phyloP scores from a whole-genome alignment of 2,797 vertebrate species.

The Xenentodon cancila region DNA sequence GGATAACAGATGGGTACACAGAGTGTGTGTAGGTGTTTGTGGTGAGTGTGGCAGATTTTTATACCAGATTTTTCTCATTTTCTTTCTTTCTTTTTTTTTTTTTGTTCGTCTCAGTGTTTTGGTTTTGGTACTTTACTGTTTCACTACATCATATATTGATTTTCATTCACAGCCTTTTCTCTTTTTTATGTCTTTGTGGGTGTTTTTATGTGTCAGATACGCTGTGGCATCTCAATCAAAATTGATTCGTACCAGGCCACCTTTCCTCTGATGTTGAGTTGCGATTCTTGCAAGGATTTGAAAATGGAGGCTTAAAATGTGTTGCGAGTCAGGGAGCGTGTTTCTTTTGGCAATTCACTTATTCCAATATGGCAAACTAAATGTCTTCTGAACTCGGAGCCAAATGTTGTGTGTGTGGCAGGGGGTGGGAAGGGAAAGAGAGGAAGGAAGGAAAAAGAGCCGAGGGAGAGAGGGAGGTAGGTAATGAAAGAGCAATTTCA shows the following conservation, averaged over 20 bases:
- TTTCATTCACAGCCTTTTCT: conserved; percentile 19
- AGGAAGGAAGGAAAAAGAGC: conserved; percentile 28
- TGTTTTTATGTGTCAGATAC: conserved; percentile 8
- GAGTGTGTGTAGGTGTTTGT: conserved; percentile 37
- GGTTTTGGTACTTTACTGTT: conserved; percentile 3
- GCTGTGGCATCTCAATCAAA: conserved; percentile 15
- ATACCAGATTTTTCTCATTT: conserved; percentile 11
- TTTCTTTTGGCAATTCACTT: conserved; percentile 70
- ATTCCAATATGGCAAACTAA: conserved; percentile 67
- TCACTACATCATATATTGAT: conserved; percentile 38
- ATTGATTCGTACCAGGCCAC: conserved; percentile 33
- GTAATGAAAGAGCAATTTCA: conserved; percentile 65
- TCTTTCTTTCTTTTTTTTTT: conserved; percentile 3
- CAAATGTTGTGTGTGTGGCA: conserved; percentile 35
- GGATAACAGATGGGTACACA: conserved; percentile 71
- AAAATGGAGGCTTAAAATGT: conserved; percentile 52
- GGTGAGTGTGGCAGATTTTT: conserved; percentile 30
- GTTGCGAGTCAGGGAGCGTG: conserved; percentile 54
- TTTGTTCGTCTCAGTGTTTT: conserved; percentile 8
- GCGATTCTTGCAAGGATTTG: conserved; percentile 45
- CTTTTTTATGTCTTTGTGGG: conserved; percentile 18
- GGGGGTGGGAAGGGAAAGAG: conserved; percentile 7
- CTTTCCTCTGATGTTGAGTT: conserved; percentile 38
- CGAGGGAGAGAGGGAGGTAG: conserved; percentile 3
- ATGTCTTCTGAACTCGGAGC: conserved; percentile 64